phyloP scores from a whole-genome alignment of 2,797 vertebrate genomes.

The Alca torda region DNA sequence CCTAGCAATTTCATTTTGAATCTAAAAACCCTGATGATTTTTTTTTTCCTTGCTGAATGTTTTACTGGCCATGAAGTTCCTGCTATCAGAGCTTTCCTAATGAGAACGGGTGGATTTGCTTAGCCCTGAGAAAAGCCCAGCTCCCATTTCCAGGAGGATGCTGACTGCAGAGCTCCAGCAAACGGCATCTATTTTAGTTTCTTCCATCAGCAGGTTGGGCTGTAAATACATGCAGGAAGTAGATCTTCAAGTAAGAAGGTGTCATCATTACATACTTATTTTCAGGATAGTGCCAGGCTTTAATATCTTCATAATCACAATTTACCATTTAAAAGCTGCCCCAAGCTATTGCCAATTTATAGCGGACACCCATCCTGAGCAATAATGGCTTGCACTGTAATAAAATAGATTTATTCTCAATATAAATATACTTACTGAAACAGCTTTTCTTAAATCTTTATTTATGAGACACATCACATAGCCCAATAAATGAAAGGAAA shows the following conservation, averaged over 20 bases:
- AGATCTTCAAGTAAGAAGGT: constrained; percentile 9
- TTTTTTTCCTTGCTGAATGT: neutral
- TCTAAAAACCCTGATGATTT: neutral
- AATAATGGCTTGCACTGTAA: constrained; percentile 58
- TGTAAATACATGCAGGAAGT: constrained; percentile 9
- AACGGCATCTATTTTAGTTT: neutral
- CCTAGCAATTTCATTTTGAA: neutral
- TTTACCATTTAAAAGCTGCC: constrained; percentile 64
- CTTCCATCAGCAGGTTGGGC: constrained; percentile 26
- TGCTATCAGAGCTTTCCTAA: neutral
- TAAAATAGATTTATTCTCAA: constrained; percentile 63
- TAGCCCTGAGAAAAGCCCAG: neutral
- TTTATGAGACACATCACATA: constrained; percentile 54
- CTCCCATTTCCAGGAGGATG: neutral
- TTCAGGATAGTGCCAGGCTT: constrained; percentile 63
- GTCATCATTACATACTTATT: constrained; percentile 28
- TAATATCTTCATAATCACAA: constrained; percentile 70
- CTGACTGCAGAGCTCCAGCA: neutral
- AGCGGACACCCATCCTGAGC: constrained; percentile 49
- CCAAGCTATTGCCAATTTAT: constrained; percentile 64
- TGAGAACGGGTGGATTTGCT: neutral
- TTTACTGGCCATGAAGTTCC: neutral
- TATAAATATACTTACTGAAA: constrained; percentile 65
- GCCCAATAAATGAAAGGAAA: neutral
- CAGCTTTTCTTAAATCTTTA: constrained; percentile 60